A percentile compares a stretch with the other conserved stretches of the same genome.
Evolutionary conservation across 2,797 vertebrate genomes (phyloP).

Genomic region (Eupleurogrammus muticus): DNA sequence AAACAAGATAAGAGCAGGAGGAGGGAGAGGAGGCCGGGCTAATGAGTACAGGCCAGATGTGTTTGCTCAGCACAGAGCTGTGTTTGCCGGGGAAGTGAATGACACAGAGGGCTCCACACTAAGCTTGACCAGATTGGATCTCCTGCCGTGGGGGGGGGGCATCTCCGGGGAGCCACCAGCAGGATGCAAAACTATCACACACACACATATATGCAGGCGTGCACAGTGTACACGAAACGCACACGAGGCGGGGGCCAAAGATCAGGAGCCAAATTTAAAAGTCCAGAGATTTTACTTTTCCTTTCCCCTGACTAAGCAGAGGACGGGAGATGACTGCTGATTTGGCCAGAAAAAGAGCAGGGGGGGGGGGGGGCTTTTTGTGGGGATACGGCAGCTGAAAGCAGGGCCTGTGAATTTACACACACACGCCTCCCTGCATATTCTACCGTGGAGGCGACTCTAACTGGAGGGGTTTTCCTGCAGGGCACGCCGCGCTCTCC

Average conservation of each 20-base stretch:
- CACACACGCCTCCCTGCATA: neutral
- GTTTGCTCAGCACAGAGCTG: conserved; percentile 69
- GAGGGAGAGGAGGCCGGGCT: conserved; percentile 33
- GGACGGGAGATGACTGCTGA: conserved; percentile 43
- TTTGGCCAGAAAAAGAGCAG: conserved; percentile 13
- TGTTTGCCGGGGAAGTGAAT: conserved; percentile 38
- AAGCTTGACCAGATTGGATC: conserved; percentile 68
- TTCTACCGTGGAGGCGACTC: neutral
- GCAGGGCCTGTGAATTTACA: neutral
- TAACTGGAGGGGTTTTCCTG: conserved; percentile 28
- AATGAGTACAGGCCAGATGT: conserved; percentile 42
- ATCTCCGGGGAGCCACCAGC: conserved; percentile 40
- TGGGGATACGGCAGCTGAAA: neutral
- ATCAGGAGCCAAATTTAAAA: conserved; percentile 44
- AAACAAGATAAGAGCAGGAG: neutral
- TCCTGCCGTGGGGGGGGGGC: conserved; percentile 45
- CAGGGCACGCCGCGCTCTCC: conserved; percentile 22
- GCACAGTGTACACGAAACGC: conserved; percentile 7
- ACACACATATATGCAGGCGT: conserved; percentile 13
- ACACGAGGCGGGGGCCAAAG: conserved; percentile 21
- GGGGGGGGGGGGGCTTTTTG: conserved; percentile 1
- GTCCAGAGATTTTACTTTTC: conserved; percentile 29
- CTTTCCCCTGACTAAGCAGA: conserved; percentile 58
- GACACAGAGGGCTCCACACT: conserved; percentile 56
- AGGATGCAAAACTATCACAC: conserved; percentile 48